Evolutionary conservation across 2,797 vertebrate species (phyloP).

Genomic region (Gymnopithys bicolor): DNA sequence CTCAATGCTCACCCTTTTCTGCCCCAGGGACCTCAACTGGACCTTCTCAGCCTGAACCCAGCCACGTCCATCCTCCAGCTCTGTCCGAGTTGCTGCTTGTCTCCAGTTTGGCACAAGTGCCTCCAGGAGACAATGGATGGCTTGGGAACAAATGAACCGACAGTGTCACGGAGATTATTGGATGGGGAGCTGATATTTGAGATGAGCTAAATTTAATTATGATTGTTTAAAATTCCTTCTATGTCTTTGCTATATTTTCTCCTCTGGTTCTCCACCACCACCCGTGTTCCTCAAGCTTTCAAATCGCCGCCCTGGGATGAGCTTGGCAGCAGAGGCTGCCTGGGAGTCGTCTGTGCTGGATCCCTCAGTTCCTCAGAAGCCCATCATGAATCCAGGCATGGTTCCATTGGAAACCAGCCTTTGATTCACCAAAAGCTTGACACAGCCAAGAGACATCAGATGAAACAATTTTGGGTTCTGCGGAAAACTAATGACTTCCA

Average conservation of each 20-base stretch:
- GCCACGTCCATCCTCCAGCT: neutral
- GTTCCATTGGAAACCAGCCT: conserved; percentile 10
- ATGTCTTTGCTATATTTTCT: neutral
- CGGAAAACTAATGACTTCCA: neutral
- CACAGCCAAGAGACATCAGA: neutral
- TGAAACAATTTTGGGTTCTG: conserved; percentile 9
- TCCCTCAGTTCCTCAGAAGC: neutral
- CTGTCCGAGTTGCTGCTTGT: neutral
- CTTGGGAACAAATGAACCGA: neutral
- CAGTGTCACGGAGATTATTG: neutral
- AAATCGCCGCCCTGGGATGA: neutral
- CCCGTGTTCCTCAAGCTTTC: neutral
- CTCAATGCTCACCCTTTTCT: neutral
- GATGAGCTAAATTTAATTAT: conserved; percentile 9
- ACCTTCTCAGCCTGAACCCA: neutral
- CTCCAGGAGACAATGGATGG: conserved; percentile 48
- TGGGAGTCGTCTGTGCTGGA: neutral
- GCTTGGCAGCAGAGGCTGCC: neutral
- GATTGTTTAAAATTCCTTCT: neutral
- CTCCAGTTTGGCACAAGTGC: neutral
- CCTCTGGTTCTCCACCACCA: neutral
- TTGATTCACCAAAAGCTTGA: neutral
- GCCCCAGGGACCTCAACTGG: neutral
- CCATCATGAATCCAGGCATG: conserved; percentile 24
- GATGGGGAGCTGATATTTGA: conserved; percentile 35